phyloP scores from a whole-genome alignment of 2,797 vertebrate genomes.

The Oryzias dopingdopingensis region DNA sequence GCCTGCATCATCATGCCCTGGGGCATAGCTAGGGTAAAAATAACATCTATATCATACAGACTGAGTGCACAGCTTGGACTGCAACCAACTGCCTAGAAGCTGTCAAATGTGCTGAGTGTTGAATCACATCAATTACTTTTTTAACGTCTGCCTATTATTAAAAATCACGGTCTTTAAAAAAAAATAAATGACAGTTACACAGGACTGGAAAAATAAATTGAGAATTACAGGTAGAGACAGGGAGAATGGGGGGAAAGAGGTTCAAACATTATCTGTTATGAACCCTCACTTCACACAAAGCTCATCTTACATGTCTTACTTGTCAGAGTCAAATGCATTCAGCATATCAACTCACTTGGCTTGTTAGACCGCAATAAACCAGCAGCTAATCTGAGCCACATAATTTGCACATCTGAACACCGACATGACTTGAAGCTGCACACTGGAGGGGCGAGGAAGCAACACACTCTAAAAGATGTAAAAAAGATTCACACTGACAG shows the following conservation, averaged over 20 bases:
- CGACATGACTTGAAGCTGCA: constrained; percentile 51
- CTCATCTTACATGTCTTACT: constrained; percentile 46
- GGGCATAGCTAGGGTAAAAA: constrained; percentile 44
- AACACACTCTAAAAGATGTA: constrained; percentile 29
- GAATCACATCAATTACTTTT: constrained; percentile 16
- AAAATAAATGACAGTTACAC: neutral
- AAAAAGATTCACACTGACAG: constrained; percentile 51
- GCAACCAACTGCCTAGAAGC: constrained; percentile 10
- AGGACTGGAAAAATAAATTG: constrained; percentile 9
- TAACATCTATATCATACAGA: constrained; percentile 30
- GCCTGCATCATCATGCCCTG: constrained; percentile 41
- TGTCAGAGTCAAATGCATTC: constrained; percentile 42
- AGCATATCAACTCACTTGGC: constrained; percentile 44
- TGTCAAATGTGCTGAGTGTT: constrained; percentile 20
- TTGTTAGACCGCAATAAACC: constrained; percentile 57
- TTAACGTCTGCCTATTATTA: constrained; percentile 4
- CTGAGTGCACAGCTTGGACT: constrained; percentile 16
- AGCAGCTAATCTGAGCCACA: constrained; percentile 65
- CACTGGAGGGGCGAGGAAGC: constrained; percentile 46
- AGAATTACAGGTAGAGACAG: constrained; percentile 12
- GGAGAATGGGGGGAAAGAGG: constrained; percentile 3
- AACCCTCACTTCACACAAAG: constrained; percentile 34
- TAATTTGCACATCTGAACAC: constrained; percentile 69
- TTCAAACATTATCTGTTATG: constrained; percentile 29
- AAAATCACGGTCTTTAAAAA: constrained; percentile 9